These are phyloP conservation scores for Chaenocephalus aceratus DNA, from an alignment of 2,113 vertebrate genomes.

Conservation along the genomic window DNA sequence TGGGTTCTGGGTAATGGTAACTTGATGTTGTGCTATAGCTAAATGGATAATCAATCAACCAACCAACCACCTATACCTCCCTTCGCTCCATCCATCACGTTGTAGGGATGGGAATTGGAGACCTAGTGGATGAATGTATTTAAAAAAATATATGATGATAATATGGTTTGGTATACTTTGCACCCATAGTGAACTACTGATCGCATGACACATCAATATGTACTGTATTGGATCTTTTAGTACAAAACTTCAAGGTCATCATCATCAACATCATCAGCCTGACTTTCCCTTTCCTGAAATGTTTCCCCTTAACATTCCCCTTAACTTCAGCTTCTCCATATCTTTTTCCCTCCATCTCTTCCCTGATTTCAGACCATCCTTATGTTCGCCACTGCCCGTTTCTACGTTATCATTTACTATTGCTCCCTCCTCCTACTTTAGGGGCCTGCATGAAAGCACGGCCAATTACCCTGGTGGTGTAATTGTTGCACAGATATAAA, in stretches of 20 bases:
- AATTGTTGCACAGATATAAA: constrained; percentile 55
- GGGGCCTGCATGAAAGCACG: neutral
- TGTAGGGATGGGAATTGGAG: neutral
- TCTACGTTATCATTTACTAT: constrained; percentile 32
- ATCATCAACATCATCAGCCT: neutral
- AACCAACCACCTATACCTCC: no score
- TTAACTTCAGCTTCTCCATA: neutral
- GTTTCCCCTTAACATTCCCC: constrained; percentile 12
- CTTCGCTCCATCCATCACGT: no score
- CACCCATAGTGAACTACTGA: neutral
- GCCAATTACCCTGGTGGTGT: constrained; percentile 10
- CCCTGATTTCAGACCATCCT: neutral
- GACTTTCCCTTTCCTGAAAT: neutral
- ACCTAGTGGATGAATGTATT: no score
- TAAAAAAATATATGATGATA: neutral
- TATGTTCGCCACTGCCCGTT: neutral
- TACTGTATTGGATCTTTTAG: no score
- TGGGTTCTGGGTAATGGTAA: neutral
- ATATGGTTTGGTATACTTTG: neutral
- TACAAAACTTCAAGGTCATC: neutral
- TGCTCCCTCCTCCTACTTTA: constrained; percentile 5
- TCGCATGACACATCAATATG: neutral
- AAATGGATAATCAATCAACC: neutral
- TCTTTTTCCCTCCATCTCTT: constrained; percentile 23
- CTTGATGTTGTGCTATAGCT: neutral